These are phyloP conservation scores for Hemibagrus wyckioides DNA, from an alignment of 2,113 vertebrate genomes.

Conservation along the genomic window DNA sequence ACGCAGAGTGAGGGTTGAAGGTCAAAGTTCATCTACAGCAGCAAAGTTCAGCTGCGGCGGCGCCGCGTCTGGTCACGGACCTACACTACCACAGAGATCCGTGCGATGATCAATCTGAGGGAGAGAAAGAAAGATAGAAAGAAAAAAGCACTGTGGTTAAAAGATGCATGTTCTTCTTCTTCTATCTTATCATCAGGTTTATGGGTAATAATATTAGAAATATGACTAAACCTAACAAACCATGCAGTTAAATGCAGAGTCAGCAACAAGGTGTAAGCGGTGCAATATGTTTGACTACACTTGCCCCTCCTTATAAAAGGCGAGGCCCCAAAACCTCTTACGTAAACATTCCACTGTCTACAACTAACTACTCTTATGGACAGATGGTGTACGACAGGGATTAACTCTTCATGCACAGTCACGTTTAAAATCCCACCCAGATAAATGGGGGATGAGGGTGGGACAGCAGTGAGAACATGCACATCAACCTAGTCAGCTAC, in stretches of 20 bases:
- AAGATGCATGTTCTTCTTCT: too few species aligned
- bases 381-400: slow-evolving; percentile 19
- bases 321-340: not conserved
- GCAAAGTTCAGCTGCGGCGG: slow-evolving; percentile 23
- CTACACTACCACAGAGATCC: not conserved
- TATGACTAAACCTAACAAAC: too few species aligned
- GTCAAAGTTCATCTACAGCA: slow-evolving; percentile 52
- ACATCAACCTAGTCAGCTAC: slow-evolving; percentile 14
- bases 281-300: not conserved
- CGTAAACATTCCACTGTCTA: slow-evolving; percentile 1
- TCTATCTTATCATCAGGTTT: not conserved
- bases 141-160: not conserved
- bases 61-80: slow-evolving; percentile 20
- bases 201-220: not conserved
- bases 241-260: not conserved
- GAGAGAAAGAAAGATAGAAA: not conserved
- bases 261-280: not conserved
- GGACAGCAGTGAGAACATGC: not conserved
- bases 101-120: slow-evolving; percentile 31
- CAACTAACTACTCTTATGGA: not conserved
- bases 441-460: not conserved
- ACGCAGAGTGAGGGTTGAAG: slow-evolving; percentile 23
- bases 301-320: not conserved
- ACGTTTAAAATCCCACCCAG: slow-evolving; percentile 32
- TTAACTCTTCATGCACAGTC: slow-evolving; percentile 46